Conservation (phyloP, 2,888 invertebrate species). For the Chloromyia formosa region DNA sequence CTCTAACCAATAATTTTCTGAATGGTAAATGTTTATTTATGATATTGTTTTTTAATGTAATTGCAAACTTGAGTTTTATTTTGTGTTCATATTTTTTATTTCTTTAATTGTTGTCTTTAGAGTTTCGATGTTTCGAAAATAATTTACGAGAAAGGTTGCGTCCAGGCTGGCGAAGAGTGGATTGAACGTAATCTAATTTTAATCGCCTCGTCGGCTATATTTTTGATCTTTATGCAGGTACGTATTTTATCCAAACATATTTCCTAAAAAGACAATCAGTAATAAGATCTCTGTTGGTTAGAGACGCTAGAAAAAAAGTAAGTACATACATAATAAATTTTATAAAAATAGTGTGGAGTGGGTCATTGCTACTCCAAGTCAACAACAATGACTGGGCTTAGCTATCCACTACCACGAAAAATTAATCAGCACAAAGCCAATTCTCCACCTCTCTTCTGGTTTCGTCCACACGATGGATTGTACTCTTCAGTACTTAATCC, state of each 20-base stretch:
- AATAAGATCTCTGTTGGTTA: no score
- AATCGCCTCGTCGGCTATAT: conserved; percentile 88
- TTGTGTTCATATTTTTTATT: conserved; percentile 25
- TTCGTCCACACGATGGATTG: no score
- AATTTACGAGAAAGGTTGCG: conserved; percentile 92
- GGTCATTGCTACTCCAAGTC: no score
- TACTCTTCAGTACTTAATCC: no score
- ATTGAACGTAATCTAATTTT: conserved; percentile 92
- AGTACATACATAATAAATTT: neutral
- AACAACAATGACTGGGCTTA: no score
- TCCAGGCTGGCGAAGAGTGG: conserved; percentile 95
- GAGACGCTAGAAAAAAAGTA: no score
- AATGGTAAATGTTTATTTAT: conserved; percentile 46
- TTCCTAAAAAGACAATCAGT: no score
- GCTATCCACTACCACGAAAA: no score
- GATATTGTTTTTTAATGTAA: conserved; percentile 46
- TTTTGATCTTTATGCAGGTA: conserved; percentile 94
- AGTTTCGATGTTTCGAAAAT: conserved; percentile 82
- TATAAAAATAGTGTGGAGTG: no score
- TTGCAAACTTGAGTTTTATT: no score
- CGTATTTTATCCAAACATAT: conserved; percentile 57
- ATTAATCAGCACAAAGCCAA: no score
- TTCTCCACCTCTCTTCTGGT: no score
- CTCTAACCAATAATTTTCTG: conserved; percentile 26
- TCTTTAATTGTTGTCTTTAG: conserved; percentile 63